Evolutionary conservation across 2,888 invertebrate species (phyloP).

Genomic region (Tridacna crocea): DNA sequence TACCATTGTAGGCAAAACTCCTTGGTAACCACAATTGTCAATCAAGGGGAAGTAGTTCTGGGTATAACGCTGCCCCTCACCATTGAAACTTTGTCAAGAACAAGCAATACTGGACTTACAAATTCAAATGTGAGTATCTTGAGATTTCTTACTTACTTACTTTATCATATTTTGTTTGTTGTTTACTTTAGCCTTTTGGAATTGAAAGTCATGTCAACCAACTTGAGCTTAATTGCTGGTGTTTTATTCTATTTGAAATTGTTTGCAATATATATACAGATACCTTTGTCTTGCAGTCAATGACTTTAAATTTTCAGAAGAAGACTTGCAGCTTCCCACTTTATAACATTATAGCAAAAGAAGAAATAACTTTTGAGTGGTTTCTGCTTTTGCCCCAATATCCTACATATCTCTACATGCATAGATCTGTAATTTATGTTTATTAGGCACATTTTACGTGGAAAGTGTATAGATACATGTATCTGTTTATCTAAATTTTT

Average conservation of each 20-base stretch:
- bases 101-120: not conserved
- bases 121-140: not conserved
- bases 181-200: no score
- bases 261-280: no score
- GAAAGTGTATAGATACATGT: no score
- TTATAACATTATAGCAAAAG: not conserved
- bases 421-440: no score
- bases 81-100: conserved; percentile 15
- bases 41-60: conserved; percentile 35
- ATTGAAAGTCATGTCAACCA: no score
- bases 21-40: conserved; percentile 28
- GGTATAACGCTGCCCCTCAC: conserved; percentile 36
- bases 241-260: no score
- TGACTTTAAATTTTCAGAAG: no score
- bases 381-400: not conserved
- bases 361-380: not conserved
- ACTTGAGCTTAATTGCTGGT: no score
- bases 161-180: no score
- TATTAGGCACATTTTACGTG: no score
- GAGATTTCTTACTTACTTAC: not conserved
- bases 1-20: conserved; percentile 21
- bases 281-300: no score
- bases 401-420: not conserved
- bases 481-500: no score
- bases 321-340: not conserved